Evolutionary conservation across 1,140 invertebrate species (phyloP), one percentile per base, ranked within the genome.

Genomic region (Drosophila trapezifrons): DNA sequence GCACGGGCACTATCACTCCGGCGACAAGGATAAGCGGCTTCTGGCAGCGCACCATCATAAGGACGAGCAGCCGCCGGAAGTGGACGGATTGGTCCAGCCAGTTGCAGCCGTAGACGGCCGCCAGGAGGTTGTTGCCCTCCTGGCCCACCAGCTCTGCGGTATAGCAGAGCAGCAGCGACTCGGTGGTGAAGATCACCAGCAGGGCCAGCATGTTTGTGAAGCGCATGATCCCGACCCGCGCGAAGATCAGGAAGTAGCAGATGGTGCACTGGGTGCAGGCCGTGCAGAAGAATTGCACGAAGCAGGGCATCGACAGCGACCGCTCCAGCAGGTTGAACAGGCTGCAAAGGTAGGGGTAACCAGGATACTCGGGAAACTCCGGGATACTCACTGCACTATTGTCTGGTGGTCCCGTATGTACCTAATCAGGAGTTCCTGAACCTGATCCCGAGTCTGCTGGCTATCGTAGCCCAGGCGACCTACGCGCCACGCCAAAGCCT

Each of bases 231-330:
- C 70, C 67, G 6, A 79, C 13, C 2, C 52, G 29, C 1, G 59
- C 55, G 17, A 72, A 90, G 6, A 79, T n/a, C 9, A 76, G 20
- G 22, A 83, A 86, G 32, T 71, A 81, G 2, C 58, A 40, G 3
- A 81, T 54, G 9, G 66, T 47, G 47, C 90, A 91, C 17, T 75
- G 52, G 4, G 65, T 22, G 8, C 46, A 17, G 1, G 78, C 77
- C 12, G 90, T 91, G 54, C 66, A 55, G 3, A 77, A 8, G 20
- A 91, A 90, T 40, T 91, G 90, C 35, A 67, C 49, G 12, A 91
- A 69, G 12, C 76, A 73, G 18, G 76, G 58, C 2, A 51, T 27
- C 8, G 90, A 90, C 3, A 91, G 10, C 0, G 65, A 54, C 0
- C 18, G 32, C 22, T 77, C 35, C 49, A 87, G 38, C 2, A 55